These are phyloP conservation scores for Bhutanitis thaidina DNA, from an alignment of 2,888 invertebrate genomes.

Conservation along the genomic window DNA sequence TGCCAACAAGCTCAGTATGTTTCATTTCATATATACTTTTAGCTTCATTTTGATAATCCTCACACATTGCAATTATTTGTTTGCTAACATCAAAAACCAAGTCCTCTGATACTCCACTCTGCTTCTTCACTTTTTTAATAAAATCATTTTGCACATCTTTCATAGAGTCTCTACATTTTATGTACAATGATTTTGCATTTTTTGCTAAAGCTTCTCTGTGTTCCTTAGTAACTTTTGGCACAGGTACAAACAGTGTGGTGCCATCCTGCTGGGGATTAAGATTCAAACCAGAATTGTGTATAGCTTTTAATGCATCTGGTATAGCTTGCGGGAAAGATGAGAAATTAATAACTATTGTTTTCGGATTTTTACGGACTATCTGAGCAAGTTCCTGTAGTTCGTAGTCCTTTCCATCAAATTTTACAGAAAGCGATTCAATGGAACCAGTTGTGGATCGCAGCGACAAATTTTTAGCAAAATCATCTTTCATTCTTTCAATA, in stretches of 20 bases:
- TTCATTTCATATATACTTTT: slow-evolving; percentile 80
- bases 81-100: slow-evolving; percentile 82
- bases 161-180: slow-evolving; percentile 88
- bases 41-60: slow-evolving; percentile 79
- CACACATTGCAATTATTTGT: slow-evolving; percentile 85
- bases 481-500: slow-evolving; percentile 86
- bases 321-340: slow-evolving; percentile 92
- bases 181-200: slow-evolving; percentile 90
- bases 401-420: slow-evolving; percentile 89
- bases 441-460: slow-evolving; percentile 89
- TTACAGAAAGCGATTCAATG: slow-evolving; percentile 87
- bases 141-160: slow-evolving; percentile 87
- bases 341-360: slow-evolving; percentile 91
- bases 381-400: slow-evolving; percentile 93
- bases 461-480: slow-evolving; percentile 89
- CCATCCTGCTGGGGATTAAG: slow-evolving; percentile 97
- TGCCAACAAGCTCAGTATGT: slow-evolving; percentile 87
- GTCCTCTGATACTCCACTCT: slow-evolving; percentile 86
- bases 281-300: slow-evolving; percentile 91
- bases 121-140: slow-evolving; percentile 85
- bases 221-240: slow-evolving; percentile 96
- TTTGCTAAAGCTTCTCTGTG: slow-evolving; percentile 93
- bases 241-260: slow-evolving; percentile 91
- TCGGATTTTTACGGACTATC: slow-evolving; percentile 91
- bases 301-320: slow-evolving; percentile 86